Conservation (phyloP, 2,113 vertebrate species). For the Eulacestoma nigropectus region DNA sequence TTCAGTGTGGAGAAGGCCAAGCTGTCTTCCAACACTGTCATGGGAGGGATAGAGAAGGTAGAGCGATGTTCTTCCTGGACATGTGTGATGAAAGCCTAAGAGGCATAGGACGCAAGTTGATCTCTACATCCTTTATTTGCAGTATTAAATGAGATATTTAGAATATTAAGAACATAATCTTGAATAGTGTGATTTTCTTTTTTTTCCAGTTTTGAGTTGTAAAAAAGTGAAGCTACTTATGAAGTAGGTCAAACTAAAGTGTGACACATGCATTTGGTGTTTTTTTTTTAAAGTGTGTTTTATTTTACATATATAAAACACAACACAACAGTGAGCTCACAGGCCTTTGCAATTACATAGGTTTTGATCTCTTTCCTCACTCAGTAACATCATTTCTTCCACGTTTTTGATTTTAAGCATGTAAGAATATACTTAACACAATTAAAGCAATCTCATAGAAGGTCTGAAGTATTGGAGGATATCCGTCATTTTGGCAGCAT, state of each 20-base stretch:
- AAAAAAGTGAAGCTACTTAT: neutral
- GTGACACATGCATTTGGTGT: neutral
- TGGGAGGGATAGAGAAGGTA: neutral
- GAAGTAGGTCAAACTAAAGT: neutral
- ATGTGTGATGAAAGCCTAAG: neutral
- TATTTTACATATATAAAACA: neutral
- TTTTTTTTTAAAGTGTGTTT: neutral
- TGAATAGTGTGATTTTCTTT: neutral
- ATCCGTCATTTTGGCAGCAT: neutral
- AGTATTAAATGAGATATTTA: neutral
- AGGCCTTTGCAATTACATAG: neutral
- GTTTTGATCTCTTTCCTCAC: neutral
- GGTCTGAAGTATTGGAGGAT: neutral
- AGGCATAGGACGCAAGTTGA: neutral
- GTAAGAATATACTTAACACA: neutral
- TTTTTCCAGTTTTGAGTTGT: neutral
- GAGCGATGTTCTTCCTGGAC: neutral
- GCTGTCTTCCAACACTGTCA: neutral
- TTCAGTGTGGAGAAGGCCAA: neutral
- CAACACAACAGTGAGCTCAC: neutral
- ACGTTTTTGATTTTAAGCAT: neutral
- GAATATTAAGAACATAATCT: neutral
- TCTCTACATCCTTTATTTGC: neutral
- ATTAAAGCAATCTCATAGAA: neutral
- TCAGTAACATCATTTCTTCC: neutral